Conservation (phyloP, 2,888 invertebrate species). For the Tridacna crocea region DNA sequence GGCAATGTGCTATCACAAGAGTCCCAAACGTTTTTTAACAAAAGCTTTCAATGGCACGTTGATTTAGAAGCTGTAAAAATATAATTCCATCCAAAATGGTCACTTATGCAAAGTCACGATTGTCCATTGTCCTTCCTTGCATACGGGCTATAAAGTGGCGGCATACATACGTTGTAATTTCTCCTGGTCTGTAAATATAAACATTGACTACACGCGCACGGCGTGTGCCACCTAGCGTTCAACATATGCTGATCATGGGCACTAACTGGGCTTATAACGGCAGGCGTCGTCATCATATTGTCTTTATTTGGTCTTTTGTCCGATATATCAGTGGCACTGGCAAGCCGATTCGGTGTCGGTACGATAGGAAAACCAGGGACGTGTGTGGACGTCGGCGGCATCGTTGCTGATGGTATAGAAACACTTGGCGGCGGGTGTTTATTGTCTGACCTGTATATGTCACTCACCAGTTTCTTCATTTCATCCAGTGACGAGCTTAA, state of each 20-base stretch:
- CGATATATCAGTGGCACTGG: constrained; percentile 12
- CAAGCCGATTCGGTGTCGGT: constrained; percentile 41
- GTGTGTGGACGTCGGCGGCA: constrained; percentile 32
- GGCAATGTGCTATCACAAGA: too few species aligned
- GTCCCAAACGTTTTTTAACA: too few species aligned
- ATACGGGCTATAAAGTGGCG: constrained; percentile 48
- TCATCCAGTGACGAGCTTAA: constrained; percentile 82
- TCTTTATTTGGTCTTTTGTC: constrained; percentile 24
- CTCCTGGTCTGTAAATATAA: constrained; percentile 59
- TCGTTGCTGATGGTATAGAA: constrained; percentile 39
- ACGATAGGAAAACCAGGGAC: constrained; percentile 35
- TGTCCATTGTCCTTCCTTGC: constrained; percentile 50
- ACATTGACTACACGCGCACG: constrained; percentile 75
- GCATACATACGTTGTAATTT: constrained; percentile 40
- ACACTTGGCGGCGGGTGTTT: constrained; percentile 41
- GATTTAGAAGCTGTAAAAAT: too few species aligned
- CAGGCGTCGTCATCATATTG: constrained; percentile 29
- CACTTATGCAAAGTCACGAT: constrained; percentile 18
- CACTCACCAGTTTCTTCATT: constrained; percentile 83
- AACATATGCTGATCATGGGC: constrained; percentile 69
- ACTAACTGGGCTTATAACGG: constrained; percentile 43
- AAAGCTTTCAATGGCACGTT: too few species aligned
- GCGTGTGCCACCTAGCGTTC: constrained; percentile 68
- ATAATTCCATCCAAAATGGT: too few species aligned
- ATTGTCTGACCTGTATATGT: constrained; percentile 75